Evolutionary conservation across 2,888 invertebrate genomes (phyloP).

Genomic region (Thelaira solivaga): DNA sequence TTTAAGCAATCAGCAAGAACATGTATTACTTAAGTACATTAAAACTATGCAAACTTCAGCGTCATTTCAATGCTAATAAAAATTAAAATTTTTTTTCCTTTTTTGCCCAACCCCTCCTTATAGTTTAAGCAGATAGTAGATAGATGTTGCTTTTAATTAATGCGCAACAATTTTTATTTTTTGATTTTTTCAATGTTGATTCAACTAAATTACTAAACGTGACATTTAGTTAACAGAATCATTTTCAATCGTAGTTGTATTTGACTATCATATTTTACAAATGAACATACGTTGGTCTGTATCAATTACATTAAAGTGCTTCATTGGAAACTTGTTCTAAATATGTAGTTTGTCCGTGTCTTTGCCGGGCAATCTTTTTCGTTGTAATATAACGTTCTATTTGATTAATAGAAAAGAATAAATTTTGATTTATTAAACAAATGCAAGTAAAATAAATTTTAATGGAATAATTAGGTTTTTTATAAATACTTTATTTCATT

Average conservation of each 20-base stretch:
- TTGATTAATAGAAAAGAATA: too few relatives aligned
- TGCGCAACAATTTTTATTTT: constrained; percentile 45
- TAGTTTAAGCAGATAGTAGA: not conserved
- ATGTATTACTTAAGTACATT: not conserved
- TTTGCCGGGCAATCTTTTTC: too few relatives aligned
- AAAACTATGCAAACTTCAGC: not conserved
- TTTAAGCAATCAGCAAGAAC: not conserved
- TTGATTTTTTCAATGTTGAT: constrained; percentile 57
- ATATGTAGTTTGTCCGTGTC: not conserved
- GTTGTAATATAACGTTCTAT: too few relatives aligned
- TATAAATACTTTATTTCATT: too few relatives aligned
- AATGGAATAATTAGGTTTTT: too few relatives aligned
- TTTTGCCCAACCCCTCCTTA: not conserved
- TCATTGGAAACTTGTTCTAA: not conserved
- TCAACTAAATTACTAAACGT: constrained; percentile 59
- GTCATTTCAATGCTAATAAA: constrained; percentile 22
- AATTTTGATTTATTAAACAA: too few relatives aligned
- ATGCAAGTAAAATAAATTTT: too few relatives aligned
- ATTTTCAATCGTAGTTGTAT: not conserved
- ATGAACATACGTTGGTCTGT: constrained; percentile 18
- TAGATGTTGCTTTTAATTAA: not conserved
- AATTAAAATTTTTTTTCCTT: not conserved
- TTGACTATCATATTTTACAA: constrained; percentile 2
- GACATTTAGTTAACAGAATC: constrained; percentile 49
- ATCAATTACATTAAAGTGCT: not conserved